A percentile compares a stretch with the other conserved stretches of the same genome.
Evolutionary conservation across 2,888 invertebrate genomes (phyloP).

Genomic region (Eugnorisma glareosa): DNA sequence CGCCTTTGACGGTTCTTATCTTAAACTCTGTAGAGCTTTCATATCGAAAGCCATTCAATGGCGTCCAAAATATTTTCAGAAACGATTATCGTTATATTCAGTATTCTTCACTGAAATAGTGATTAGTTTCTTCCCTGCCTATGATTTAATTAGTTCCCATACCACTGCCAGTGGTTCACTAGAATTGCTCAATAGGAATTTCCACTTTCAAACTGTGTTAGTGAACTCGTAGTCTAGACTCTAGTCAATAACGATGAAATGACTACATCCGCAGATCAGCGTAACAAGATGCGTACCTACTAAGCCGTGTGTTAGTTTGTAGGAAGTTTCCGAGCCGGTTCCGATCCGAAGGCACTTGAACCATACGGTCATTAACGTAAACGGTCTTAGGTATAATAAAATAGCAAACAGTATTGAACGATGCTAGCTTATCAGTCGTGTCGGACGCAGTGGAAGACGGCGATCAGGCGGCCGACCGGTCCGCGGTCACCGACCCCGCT

Average conservation of each 20-base stretch:
- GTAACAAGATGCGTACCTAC: constrained; percentile 41
- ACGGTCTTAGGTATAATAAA: constrained; percentile 65
- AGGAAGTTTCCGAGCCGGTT: constrained; percentile 59
- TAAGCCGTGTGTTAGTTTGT: constrained; percentile 33
- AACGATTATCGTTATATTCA: constrained; percentile 3
- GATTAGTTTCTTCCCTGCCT: not conserved
- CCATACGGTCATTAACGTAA: constrained; percentile 57
- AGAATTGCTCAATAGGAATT: not conserved
- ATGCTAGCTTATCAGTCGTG: constrained; percentile 76
- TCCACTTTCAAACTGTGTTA: constrained; percentile 8
- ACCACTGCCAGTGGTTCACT: not conserved
- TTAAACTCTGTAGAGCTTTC: constrained; percentile 23
- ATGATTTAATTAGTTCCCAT: not conserved
- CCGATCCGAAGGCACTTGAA: constrained; percentile 45
- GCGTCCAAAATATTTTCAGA: constrained; percentile 13
- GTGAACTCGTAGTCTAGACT: constrained; percentile 30
- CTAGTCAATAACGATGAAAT: constrained; percentile 22
- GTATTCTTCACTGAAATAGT: not conserved
- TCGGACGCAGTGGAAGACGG: constrained; percentile 75
- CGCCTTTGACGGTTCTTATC: constrained; percentile 17
- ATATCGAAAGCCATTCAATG: constrained; percentile 19
- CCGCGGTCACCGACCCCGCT: constrained; percentile 82
- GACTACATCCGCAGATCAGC: constrained; percentile 28
- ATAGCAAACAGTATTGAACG: constrained; percentile 75
- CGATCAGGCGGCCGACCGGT: constrained; percentile 84